Evolutionary conservation across 2,113 vertebrate species (phyloP).

Genomic region (Azemiops feae): DNA sequence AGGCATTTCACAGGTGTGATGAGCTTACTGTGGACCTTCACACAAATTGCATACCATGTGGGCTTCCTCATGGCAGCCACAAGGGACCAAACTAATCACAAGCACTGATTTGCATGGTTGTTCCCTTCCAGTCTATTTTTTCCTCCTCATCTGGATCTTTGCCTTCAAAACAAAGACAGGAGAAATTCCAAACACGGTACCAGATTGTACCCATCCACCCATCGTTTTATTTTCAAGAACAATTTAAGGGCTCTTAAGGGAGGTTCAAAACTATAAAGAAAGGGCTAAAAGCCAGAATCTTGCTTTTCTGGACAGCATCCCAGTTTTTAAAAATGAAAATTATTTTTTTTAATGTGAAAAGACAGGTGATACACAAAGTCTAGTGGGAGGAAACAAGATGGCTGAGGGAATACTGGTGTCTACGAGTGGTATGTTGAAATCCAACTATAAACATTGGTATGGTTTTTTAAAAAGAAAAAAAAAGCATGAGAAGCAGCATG

Average conservation of each 20-base stretch:
- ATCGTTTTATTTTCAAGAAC: neutral
- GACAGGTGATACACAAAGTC: neutral
- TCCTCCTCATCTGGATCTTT: neutral
- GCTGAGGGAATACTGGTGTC: neutral
- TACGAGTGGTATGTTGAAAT: neutral
- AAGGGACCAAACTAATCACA: neutral
- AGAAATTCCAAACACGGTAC: neutral
- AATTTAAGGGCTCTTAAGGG: neutral
- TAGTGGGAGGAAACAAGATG: neutral
- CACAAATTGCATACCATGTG: neutral
- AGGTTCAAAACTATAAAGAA: neutral
- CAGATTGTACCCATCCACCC: neutral
- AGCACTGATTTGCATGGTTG: neutral
- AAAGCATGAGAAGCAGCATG: neutral
- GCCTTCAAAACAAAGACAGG: neutral
- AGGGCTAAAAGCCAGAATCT: neutral
- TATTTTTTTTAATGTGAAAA: neutral
- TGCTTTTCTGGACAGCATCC: neutral
- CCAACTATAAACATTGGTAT: neutral
- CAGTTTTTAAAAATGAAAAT: neutral
- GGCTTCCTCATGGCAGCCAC: neutral
- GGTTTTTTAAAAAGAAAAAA: neutral
- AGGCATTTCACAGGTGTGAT: neutral
- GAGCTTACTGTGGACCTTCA: neutral
- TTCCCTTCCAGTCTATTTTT: neutral